A percentile compares a stretch with the other conserved stretches of the same genome.
Conservation (phyloP, 2,113 vertebrate species). For the Paradisaea rubra region DNA sequence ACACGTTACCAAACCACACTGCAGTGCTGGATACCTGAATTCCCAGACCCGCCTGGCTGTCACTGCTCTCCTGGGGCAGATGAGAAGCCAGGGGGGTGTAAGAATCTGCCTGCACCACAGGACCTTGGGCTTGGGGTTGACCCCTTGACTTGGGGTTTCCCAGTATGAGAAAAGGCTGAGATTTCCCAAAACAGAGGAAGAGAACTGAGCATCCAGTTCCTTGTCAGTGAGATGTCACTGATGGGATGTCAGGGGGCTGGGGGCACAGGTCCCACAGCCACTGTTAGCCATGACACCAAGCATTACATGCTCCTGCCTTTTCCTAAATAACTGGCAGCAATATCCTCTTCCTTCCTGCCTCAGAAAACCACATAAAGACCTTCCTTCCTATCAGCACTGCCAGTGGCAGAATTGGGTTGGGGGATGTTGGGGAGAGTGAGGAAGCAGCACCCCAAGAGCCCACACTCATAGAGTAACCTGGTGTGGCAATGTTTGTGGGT, state of each 20-base stretch:
- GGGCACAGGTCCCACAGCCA: neutral
- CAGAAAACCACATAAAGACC: neutral
- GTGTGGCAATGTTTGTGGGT: neutral
- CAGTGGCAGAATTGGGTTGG: neutral
- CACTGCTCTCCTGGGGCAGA: neutral
- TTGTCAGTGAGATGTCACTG: neutral
- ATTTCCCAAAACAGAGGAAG: neutral
- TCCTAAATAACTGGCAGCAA: neutral
- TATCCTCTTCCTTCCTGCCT: neutral
- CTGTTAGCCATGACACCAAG: neutral
- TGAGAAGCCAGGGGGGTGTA: neutral
- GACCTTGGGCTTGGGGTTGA: neutral
- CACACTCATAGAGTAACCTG: neutral
- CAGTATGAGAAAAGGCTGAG: neutral
- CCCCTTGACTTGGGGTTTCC: neutral
- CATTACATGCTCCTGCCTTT: neutral
- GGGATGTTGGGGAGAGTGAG: rapidly evolving
- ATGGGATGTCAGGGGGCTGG: neutral
- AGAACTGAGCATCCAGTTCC: neutral
- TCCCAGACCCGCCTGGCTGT: neutral
- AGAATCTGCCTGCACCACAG: neutral
- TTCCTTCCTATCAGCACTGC: neutral
- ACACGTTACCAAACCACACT: neutral
- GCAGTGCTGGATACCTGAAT: neutral
- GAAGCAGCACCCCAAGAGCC: neutral